phyloP scores from a whole-genome alignment of 1,140 invertebrate genomes.

The Penaeus indicus region DNA sequence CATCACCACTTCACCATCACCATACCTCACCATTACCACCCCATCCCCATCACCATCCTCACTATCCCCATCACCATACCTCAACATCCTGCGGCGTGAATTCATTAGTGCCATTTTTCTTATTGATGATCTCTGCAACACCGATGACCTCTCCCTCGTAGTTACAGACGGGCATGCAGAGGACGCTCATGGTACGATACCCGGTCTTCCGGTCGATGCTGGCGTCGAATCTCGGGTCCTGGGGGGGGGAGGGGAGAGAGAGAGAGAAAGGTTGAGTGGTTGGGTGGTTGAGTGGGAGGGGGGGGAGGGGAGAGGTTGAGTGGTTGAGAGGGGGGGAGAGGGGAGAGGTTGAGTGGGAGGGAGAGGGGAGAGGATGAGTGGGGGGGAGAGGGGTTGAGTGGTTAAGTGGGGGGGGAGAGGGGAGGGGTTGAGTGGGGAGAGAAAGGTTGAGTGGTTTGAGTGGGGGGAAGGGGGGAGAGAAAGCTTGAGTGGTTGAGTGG shows the following conservation, averaged over 20 bases:
- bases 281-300: background rate
- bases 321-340: background rate
- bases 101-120: constrained; percentile 86
- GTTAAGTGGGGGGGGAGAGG: background rate
- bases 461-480: background rate
- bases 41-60: background rate
- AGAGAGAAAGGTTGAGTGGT: too few species aligned
- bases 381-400: background rate
- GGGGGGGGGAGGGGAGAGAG: constrained; percentile 64
- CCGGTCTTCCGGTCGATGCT: constrained; percentile 92
- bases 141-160: constrained; percentile 96
- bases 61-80: constrained; percentile 69
- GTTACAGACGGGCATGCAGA: constrained; percentile 96
- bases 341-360: background rate
- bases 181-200: constrained; percentile 90
- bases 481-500: background rate
- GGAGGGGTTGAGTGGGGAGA: background rate
- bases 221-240: constrained; percentile 89
- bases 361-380: background rate
- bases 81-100: constrained; percentile 93
- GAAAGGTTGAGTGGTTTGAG: background rate
- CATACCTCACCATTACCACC: background rate
- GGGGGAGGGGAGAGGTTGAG: background rate
- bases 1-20: background rate
- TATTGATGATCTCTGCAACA: constrained; percentile 97